These are phyloP conservation scores for Venturia canescens DNA, from an alignment of 1,140 invertebrate genomes.

Conservation along the genomic window DNA sequence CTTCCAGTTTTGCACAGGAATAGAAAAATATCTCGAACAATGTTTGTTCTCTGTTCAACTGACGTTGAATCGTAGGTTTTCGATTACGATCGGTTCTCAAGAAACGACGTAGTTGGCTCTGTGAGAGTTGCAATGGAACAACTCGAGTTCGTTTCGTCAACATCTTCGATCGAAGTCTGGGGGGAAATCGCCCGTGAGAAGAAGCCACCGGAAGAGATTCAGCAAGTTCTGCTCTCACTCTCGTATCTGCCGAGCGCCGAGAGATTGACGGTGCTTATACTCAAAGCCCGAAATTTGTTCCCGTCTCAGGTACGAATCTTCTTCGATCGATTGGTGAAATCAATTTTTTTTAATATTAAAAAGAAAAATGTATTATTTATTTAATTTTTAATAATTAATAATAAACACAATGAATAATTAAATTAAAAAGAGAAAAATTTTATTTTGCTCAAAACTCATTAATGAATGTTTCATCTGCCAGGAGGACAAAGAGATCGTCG, in stretches of 20 bases:
- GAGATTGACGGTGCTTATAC: slow-evolving; percentile 87
- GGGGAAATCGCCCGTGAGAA: slow-evolving; percentile 86
- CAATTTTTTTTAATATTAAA: too few relatives aligned
- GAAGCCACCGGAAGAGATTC: slow-evolving; percentile 87
- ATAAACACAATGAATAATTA: background rate
- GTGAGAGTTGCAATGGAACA: slow-evolving; percentile 84
- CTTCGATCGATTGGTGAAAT: too few relatives aligned
- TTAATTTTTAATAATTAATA: slow-evolving; percentile 18
- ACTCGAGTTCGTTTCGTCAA: slow-evolving; percentile 82
- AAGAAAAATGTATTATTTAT: too few relatives aligned
- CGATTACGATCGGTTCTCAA: slow-evolving; percentile 85
- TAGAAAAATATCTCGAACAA: too few relatives aligned
- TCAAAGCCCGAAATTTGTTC: slow-evolving; percentile 90
- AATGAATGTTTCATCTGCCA: background rate
- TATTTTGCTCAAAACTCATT: too few relatives aligned
- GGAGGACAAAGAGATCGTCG: slow-evolving; percentile 76
- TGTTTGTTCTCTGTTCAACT: too few relatives aligned
- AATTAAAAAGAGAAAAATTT: too few relatives aligned
- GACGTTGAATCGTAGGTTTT: slow-evolving; percentile 76
- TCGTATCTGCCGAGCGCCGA: slow-evolving; percentile 93
- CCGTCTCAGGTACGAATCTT: slow-evolving; percentile 76
- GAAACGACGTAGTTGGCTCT: slow-evolving; percentile 88
- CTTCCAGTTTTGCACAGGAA: too few relatives aligned
- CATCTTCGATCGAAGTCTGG: slow-evolving; percentile 85
- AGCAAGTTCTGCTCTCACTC: slow-evolving; percentile 88